Conservation (phyloP, 37 sponge, comb jelly and placozoan genomes). For the Tethya wilhelma region DNA sequence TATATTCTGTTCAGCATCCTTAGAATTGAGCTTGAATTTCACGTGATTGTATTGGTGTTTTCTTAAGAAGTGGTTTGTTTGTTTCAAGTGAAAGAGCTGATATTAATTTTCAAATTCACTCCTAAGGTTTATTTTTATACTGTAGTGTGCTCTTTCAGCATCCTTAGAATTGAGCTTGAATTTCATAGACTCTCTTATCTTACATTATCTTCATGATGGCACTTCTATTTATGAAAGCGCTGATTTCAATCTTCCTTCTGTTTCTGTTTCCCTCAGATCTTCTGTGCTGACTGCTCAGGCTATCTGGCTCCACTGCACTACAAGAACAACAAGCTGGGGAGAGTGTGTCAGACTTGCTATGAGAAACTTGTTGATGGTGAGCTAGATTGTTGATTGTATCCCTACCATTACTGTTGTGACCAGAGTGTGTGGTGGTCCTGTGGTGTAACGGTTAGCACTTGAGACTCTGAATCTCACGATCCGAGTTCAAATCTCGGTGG, state of each 20-base stretch:
- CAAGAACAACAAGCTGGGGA: constrained; percentile 54
- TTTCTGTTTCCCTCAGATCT: constrained; percentile 46
- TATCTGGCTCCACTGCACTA: constrained; percentile 59
- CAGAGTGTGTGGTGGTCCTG: constrained; percentile 66
- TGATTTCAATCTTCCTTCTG: too few species aligned
- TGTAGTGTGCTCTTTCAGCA: too few species aligned
- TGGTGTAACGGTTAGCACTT: constrained; percentile 91
- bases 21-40: too few species aligned
- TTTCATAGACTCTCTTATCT: too few species aligned
- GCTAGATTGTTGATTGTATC: not conserved
- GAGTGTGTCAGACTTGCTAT: constrained; percentile 83
- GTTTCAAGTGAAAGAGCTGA: too few species aligned
- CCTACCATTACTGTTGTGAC: not conserved
- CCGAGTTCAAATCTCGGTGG: constrained; percentile 25
- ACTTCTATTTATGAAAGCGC: too few species aligned
- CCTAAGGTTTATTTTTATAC: too few species aligned
- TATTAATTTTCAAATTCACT: too few species aligned
- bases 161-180: too few species aligned
- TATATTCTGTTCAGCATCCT: too few species aligned
- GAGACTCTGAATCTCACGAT: constrained; percentile 90
- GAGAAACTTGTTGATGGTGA: constrained; percentile 21
- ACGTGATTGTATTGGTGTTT: not conserved
- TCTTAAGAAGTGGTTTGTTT: not conserved
- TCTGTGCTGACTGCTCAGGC: constrained; percentile 71
- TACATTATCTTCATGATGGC: too few species aligned